Evolutionary conservation across 2,888 invertebrate species (phyloP).

Genomic region (Creontiades dilutus): DNA sequence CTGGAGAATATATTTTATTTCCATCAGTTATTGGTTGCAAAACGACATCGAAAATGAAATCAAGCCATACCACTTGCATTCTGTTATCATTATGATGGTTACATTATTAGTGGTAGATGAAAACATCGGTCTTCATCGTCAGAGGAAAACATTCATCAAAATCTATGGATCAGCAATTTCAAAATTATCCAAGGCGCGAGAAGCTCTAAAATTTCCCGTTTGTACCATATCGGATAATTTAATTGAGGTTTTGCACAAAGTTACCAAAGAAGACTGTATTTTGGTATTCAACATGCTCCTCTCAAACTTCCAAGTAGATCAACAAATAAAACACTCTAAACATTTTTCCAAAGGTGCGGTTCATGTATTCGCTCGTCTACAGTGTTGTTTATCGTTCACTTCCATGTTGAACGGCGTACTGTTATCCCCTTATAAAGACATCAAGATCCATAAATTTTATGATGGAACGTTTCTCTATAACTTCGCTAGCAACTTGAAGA

Average conservation of each 20-base stretch:
- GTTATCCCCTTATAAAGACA: slow-evolving; percentile 11
- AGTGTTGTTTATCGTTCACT: slow-evolving; percentile 82
- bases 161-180: slow-evolving; percentile 78
- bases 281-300: slow-evolving; percentile 82
- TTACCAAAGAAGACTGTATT: slow-evolving; percentile 82
- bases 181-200: slow-evolving; percentile 78
- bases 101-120: slow-evolving; percentile 82
- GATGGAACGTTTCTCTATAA: slow-evolving; percentile 90
- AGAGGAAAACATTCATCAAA: slow-evolving; percentile 79
- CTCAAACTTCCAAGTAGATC: slow-evolving; percentile 80
- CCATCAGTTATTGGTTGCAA: slow-evolving; percentile 82
- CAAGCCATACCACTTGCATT: slow-evolving; percentile 80
- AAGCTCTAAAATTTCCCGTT: slow-evolving; percentile 17
- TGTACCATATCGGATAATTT: slow-evolving; percentile 77
- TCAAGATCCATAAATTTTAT: slow-evolving; percentile 80
- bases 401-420: slow-evolving; percentile 83
- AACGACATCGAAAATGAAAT: slow-evolving; percentile 78
- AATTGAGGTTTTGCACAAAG: slow-evolving; percentile 80
- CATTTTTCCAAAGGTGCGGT: slow-evolving; percentile 81
- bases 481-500: slow-evolving; percentile 83
- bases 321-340: slow-evolving; percentile 79
- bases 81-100: slow-evolving; percentile 82
- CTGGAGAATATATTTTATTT: slow-evolving; percentile 82
- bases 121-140: slow-evolving; percentile 81
- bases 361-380: slow-evolving; percentile 84